Conservation (phyloP, 2,797 vertebrate genomes). For the Nasua narica region DNA sequence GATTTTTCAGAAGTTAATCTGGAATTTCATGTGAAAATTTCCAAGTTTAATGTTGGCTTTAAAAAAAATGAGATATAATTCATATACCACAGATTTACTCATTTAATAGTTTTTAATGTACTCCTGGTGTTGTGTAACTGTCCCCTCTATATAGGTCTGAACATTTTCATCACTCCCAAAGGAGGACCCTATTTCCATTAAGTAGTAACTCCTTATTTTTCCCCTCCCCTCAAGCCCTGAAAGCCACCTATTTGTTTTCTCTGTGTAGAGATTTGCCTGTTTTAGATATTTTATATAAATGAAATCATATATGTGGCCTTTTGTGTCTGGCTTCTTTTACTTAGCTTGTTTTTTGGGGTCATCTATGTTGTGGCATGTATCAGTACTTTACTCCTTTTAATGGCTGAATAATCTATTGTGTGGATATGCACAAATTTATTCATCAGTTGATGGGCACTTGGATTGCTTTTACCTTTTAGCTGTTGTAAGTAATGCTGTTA, state of each 20-base stretch:
- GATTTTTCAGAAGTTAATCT: not conserved
- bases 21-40: slow-evolving; percentile 16
- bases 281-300: not conserved
- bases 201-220: not conserved
- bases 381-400: not conserved
- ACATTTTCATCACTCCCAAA: not conserved
- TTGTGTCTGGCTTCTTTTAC: not conserved
- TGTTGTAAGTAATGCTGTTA: not conserved
- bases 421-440: not conserved
- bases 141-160: not conserved
- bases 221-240: not conserved
- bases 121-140: not conserved
- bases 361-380: not conserved
- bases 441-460: not conserved
- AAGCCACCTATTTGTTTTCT: not conserved
- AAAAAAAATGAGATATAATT: not conserved
- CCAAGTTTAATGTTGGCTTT: not conserved
- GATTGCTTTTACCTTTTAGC: not conserved
- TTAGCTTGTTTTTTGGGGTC: not conserved
- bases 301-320: not conserved
- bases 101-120: not conserved
- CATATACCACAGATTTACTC: not conserved
- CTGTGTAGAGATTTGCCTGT: not conserved
- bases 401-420: not conserved
- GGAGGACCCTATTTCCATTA: not conserved